Evolutionary conservation across 2,113 vertebrate genomes (phyloP).

Genomic region (Cisticola juncidis): DNA sequence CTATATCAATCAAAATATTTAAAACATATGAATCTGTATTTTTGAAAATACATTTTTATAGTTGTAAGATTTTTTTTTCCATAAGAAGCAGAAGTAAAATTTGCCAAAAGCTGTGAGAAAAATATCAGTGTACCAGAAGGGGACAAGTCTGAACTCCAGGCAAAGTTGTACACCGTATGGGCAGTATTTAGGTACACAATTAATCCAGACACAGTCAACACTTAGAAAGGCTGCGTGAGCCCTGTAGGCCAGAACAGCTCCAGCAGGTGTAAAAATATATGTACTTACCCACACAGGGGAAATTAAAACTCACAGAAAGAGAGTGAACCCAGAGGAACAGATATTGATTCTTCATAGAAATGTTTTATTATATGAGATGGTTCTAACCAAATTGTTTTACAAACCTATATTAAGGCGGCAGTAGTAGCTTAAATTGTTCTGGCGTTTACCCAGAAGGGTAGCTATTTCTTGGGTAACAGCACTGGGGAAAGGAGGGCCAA

Average conservation of each 20-base stretch:
- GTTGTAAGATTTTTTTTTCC: background rate
- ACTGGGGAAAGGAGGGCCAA: background rate
- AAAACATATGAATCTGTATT: background rate
- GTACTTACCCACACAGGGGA: background rate
- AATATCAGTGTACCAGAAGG: background rate
- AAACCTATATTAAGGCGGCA: background rate
- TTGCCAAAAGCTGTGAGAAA: background rate
- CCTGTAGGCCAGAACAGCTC: background rate
- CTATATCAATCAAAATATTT: background rate
- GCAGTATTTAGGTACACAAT: background rate
- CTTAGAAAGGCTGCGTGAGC: background rate
- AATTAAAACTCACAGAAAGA: slow-evolving; percentile 36
- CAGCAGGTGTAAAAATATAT: background rate
- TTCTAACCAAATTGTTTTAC: slow-evolving; percentile 24
- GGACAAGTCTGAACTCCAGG: background rate
- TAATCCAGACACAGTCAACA: background rate
- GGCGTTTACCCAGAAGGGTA: background rate
- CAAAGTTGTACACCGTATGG: background rate
- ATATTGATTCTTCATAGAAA: slow-evolving; percentile 46
- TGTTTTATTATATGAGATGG: background rate
- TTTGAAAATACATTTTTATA: background rate
- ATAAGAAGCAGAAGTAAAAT: background rate
- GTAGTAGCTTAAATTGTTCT: background rate
- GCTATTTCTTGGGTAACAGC: background rate
- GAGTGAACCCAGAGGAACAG: background rate